A percentile compares a stretch with the other conserved stretches of the same genome.
Evolutionary conservation across 2,888 invertebrate species (phyloP).

Genomic region (Machimus rusticus): DNA sequence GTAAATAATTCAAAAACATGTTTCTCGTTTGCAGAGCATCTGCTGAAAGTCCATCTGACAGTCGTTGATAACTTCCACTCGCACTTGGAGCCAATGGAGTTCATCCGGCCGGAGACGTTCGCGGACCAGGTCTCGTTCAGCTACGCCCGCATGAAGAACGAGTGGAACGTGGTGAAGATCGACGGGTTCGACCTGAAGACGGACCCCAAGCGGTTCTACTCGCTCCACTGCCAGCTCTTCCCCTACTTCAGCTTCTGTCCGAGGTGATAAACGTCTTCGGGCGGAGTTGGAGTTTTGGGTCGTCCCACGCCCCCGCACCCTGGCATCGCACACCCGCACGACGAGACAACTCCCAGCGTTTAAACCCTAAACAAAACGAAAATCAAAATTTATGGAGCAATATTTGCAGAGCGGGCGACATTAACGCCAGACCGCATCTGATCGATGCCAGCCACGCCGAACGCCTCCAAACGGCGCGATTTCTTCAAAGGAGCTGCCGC

Average conservation of each 20-base stretch:
- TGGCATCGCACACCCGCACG: neutral
- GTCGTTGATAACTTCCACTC: constrained; percentile 92
- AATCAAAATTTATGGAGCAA: constrained; percentile 29
- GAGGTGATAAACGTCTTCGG: constrained; percentile 61
- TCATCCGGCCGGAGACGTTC: constrained; percentile 79
- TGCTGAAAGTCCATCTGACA: constrained; percentile 84
- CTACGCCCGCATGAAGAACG: constrained; percentile 79
- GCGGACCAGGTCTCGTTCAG: constrained; percentile 89
- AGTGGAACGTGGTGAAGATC: constrained; percentile 85
- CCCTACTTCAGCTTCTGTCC: constrained; percentile 86
- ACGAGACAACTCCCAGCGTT: neutral
- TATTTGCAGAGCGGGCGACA: neutral
- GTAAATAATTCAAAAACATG: constrained; percentile 50
- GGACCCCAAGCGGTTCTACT: constrained; percentile 88
- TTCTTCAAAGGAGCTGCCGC: neutral
- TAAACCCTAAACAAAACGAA: neutral
- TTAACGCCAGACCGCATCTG: neutral
- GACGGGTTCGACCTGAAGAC: constrained; percentile 82
- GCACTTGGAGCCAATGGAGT: constrained; percentile 92
- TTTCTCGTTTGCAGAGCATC: constrained; percentile 68
- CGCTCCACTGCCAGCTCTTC: constrained; percentile 88
- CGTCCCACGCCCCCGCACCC: no score
- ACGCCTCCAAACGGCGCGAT: neutral
- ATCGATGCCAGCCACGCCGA: neutral
- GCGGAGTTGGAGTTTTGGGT: neutral